Base-by-base conservation (phyloP, 2,888 invertebrate genomes). In the Caradrina clavipalpis region DNA sequence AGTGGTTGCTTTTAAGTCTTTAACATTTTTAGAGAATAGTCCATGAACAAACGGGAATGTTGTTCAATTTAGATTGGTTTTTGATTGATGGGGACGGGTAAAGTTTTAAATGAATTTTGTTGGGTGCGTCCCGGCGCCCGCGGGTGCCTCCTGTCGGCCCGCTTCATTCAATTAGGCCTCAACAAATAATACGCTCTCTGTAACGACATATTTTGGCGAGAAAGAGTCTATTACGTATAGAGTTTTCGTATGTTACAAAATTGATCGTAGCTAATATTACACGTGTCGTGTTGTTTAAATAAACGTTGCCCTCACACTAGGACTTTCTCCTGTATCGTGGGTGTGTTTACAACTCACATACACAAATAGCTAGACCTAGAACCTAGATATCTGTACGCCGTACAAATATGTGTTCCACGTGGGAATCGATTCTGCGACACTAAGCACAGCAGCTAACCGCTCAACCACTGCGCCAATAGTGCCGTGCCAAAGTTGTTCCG, bases 21-120 rank as follows among this genome's bases (percentile, higher is more conserved):
- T 71, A 78, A 73, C 60, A 71, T 84, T 86, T 90, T 86, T 87
- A 70, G 76, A 84, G 84, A 87, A 87, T 86, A 86, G 76, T 80
- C 83, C 74, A 66, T 76, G 80, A 87, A 87, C 85, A 88, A 91
- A 87, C 83, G 77, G 82, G 85, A 89, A 89, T 91, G 88, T 89
- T 90, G 91, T 91, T 86, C 91, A 91, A 92, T 92, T 93, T 92
- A 94, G 90, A 94, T 93, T 93, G 93, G 87, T 89, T 93, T 94
- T 94, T 94, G 94, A 94, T 94, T 91, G 93, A 94, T 92, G 91
- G 90, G 86, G 86, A 88, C 86, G 87, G 87, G 88, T 84, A 89
- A 92, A 93, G 89, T 93, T 94, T 91, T 89, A 90, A 94, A 93
- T 91, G 87, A 92, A 93, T 90, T 91, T 90, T 78, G 79, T 86